Evolutionary conservation across 2,888 invertebrate genomes (phyloP).

Genomic region (Macrophya alboannulata): DNA sequence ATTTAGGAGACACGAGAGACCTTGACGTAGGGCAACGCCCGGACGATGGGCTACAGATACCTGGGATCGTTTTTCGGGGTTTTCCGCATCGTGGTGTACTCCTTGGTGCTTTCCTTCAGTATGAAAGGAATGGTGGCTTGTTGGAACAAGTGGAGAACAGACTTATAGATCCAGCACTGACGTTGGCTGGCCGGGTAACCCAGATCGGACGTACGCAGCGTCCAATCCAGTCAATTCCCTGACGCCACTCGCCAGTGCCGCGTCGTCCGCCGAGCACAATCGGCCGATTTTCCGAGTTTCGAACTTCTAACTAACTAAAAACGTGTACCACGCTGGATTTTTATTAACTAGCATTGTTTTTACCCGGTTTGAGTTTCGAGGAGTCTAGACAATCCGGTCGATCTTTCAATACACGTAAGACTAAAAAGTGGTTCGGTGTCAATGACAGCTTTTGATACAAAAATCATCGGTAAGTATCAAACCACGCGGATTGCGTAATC

Average conservation of each 20-base stretch:
- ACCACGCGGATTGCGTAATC: slow-evolving; percentile 10
- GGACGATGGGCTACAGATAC: background rate
- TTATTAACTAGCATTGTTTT: slow-evolving; percentile 6
- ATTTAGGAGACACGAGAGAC: background rate
- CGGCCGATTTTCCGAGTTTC: slow-evolving; percentile 50
- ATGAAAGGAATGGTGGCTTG: slow-evolving; percentile 59
- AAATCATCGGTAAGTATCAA: slow-evolving; percentile 42
- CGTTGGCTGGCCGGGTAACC: slow-evolving; percentile 80
- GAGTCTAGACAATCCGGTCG: background rate
- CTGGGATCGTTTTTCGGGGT: slow-evolving; percentile 14
- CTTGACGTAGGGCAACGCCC: slow-evolving; percentile 22
- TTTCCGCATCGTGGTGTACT: slow-evolving; percentile 22
- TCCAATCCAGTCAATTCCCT: slow-evolving; percentile 74
- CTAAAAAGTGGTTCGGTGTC: slow-evolving; percentile 31
- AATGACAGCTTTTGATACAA: slow-evolving; percentile 14
- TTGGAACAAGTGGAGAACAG: slow-evolving; percentile 67
- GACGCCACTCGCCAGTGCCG: slow-evolving; percentile 75
- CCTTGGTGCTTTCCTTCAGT: background rate
- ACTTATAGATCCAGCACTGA: slow-evolving; percentile 62
- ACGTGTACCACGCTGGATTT: slow-evolving; percentile 39
- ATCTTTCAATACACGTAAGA: background rate
- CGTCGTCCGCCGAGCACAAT: slow-evolving; percentile 76
- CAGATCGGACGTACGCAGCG: slow-evolving; percentile 73
- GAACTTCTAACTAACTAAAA: slow-evolving; percentile 26
- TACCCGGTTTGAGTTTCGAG: background rate